Evolutionary conservation across 2,797 vertebrate genomes (phyloP).

Genomic region (Gymnoscopelus braueri): DNA sequence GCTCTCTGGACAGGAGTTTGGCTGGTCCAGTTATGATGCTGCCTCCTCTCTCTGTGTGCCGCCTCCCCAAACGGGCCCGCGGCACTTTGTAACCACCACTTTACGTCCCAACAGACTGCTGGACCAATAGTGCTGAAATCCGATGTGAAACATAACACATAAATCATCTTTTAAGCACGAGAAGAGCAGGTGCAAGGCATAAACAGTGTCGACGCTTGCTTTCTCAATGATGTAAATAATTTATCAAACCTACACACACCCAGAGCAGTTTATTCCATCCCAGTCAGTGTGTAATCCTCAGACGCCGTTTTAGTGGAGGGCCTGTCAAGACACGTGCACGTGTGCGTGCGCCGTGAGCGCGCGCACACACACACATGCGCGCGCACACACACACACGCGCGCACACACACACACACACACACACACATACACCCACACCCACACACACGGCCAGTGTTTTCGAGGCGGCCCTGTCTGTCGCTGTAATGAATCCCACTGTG

Average conservation of each 20-base stretch:
- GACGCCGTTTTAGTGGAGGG: constrained; percentile 87
- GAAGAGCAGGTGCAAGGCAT: constrained; percentile 91
- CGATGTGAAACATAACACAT: constrained; percentile 93
- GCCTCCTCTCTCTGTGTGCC: constrained; percentile 66
- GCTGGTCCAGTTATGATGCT: constrained; percentile 92
- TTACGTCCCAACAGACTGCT: constrained; percentile 89
- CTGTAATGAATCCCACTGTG: constrained; percentile 94
- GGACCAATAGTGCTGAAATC: constrained; percentile 93
- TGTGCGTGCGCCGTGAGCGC: too few relatives aligned
- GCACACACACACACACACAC: constrained; percentile 28
- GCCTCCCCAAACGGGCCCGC: constrained; percentile 79
- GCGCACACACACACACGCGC: constrained; percentile 39
- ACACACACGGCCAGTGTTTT: constrained; percentile 75
- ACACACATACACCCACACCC: constrained; percentile 37
- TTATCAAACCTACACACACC: constrained; percentile 89
- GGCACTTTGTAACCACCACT: constrained; percentile 96
- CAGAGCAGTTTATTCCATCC: constrained; percentile 93
- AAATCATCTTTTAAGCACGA: constrained; percentile 99
- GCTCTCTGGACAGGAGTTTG: constrained; percentile 91
- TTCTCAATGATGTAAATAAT: constrained; percentile 97
- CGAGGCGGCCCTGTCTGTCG: constrained; percentile 89
- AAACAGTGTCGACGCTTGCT: constrained; percentile 93
- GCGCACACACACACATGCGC: constrained; percentile 21
- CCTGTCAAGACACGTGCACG: constrained; percentile 75
- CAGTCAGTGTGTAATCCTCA: constrained; percentile 89